Conservation (phyloP, 53 echinoderm and acorn worm genomes). For the Luidia sarsii region DNA sequence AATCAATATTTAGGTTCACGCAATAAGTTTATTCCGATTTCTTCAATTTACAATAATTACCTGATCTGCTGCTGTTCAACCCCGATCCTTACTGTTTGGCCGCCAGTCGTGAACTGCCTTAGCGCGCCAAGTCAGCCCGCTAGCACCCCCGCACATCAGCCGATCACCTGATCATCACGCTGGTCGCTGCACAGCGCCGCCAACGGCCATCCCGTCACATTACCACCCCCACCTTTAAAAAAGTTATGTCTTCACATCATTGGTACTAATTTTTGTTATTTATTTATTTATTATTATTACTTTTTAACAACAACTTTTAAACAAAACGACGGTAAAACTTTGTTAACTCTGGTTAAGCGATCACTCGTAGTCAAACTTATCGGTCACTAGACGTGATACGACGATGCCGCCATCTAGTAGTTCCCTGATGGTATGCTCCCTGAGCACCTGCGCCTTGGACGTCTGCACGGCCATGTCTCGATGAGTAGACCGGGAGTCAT, state of each 20-base stretch:
- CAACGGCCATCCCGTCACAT: not conserved
- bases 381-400: constrained; percentile 14
- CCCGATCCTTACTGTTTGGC: too few species aligned
- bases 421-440: constrained; percentile 20
- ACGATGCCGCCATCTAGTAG: constrained; percentile 21
- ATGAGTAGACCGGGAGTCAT: not conserved
- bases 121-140: too few species aligned
- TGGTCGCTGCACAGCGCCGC: not conserved
- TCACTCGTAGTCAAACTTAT: not conserved
- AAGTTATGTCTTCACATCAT: constrained; percentile 38
- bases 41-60: too few species aligned
- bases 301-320: not conserved
- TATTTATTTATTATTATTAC: not conserved
- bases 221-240: constrained; percentile 35
- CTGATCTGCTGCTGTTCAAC: too few species aligned
- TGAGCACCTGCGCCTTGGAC: not conserved
- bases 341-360: not conserved
- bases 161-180: too few species aligned
- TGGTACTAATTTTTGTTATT: not conserved
- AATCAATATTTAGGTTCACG: too few species aligned
- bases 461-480: constrained; percentile 1
- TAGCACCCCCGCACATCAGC: too few species aligned
- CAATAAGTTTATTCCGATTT: too few species aligned
- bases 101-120: too few species aligned
- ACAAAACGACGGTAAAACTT: not conserved